These are phyloP conservation scores for Stenoptilia bipunctidactyla DNA, from an alignment of 2,888 invertebrate genomes.

Conservation along the genomic window DNA sequence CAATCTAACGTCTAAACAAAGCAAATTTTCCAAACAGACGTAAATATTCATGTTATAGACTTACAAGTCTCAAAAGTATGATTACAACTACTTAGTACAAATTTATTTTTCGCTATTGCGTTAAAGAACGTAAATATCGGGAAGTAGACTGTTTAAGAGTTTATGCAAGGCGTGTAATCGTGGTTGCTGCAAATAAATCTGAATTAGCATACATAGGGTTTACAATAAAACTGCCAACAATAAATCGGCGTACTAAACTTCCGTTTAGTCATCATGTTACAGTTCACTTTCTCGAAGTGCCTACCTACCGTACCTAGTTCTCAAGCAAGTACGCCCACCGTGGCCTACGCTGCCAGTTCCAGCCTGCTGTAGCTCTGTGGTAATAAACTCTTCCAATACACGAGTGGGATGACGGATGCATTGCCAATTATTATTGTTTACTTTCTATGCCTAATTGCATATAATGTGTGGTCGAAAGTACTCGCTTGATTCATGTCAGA, in stretches of 20 bases:
- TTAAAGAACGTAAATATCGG: too few relatives aligned
- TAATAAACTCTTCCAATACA: conserved; percentile 31
- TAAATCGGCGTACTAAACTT: conserved; percentile 5
- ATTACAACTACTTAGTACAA: too few relatives aligned
- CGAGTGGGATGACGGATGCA: conserved; percentile 42
- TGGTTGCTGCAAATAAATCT: too few relatives aligned
- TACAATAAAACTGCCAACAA: neutral
- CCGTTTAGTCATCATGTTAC: conserved; percentile 12
- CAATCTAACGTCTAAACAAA: too few relatives aligned
- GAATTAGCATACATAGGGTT: too few relatives aligned
- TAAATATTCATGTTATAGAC: too few relatives aligned
- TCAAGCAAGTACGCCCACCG: conserved; percentile 41
- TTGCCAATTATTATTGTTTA: conserved; percentile 52
- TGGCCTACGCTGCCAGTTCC: conserved; percentile 27
- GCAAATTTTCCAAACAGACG: too few relatives aligned
- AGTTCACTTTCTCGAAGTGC: conserved; percentile 16
- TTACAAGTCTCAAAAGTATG: too few relatives aligned
- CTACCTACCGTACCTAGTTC: too few relatives aligned
- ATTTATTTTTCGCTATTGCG: too few relatives aligned
- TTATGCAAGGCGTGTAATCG: too few relatives aligned
- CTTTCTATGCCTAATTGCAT: conserved; percentile 51
- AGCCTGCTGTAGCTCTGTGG: conserved; percentile 36
- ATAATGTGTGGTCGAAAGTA: neutral
- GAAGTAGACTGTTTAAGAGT: too few relatives aligned
- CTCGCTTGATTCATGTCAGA: neutral